Evolutionary conservation across 2,113 vertebrate genomes (phyloP).

Genomic region (Pagrus major): DNA sequence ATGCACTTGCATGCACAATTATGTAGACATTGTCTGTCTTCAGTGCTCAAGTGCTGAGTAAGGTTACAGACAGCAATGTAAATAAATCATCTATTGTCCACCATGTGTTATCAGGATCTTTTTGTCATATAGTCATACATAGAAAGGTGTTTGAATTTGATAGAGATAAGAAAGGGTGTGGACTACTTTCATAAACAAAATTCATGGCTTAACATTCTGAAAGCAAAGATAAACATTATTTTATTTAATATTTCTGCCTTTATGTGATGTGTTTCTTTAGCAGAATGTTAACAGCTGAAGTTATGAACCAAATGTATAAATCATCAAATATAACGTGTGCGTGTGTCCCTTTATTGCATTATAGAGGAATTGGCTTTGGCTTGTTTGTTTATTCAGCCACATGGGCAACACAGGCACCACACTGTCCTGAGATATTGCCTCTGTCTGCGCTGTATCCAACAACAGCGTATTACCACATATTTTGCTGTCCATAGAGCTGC

Average conservation of each 20-base stretch:
- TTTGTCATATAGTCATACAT: not conserved
- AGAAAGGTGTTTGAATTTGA: not conserved
- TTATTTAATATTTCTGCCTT: not conserved
- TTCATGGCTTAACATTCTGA: not conserved
- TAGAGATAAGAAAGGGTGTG: not conserved
- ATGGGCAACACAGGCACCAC: not conserved
- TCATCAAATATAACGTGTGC: not conserved
- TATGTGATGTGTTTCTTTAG: not conserved
- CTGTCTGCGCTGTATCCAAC: slow-evolving; percentile 8
- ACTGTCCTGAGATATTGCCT: slow-evolving; percentile 17
- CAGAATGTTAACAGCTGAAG: not conserved
- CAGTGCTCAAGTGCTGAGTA: slow-evolving; percentile 18
- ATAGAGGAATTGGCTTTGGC: not conserved
- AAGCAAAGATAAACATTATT: not conserved
- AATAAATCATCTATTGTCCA: slow-evolving; percentile 4
- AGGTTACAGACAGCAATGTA: slow-evolving; percentile 5
- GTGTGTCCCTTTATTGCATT: not conserved
- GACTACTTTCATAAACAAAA: not conserved
- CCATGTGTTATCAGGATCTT: not conserved
- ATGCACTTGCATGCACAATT: slow-evolving; percentile 39
- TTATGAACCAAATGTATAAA: not conserved
- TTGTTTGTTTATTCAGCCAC: not conserved
- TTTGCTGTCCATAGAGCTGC: slow-evolving; percentile 32
- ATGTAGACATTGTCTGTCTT: slow-evolving; percentile 28
- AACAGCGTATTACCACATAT: slow-evolving; percentile 16